phyloP scores from a whole-genome alignment of 2,888 invertebrate species.

The Drosophila gaucha region DNA sequence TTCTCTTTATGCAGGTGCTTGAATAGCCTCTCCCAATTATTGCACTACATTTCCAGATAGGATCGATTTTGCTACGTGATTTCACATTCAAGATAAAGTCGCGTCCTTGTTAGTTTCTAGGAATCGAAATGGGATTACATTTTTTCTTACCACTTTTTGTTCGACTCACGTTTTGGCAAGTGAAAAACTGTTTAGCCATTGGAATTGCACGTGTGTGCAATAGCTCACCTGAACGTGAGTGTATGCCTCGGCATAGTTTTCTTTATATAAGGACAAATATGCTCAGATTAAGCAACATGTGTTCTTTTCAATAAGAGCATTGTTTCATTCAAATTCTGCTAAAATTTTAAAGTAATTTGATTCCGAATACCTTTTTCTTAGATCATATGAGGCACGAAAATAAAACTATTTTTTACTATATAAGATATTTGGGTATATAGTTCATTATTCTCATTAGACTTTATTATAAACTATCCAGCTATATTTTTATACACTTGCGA shows the following conservation, averaged over 20 bases:
- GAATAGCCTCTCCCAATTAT: slow-evolving; percentile 48
- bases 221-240: slow-evolving; percentile 42
- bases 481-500: too few relatives aligned
- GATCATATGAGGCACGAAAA: background rate
- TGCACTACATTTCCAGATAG: slow-evolving; percentile 20
- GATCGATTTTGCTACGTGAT: slow-evolving; percentile 56
- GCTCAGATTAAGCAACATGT: slow-evolving; percentile 17
- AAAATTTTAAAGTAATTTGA: background rate
- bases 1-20: slow-evolving; percentile 38
- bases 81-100: slow-evolving; percentile 67
- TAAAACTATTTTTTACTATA: background rate
- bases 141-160: slow-evolving; percentile 50
- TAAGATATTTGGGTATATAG: background rate
- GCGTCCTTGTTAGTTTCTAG: slow-evolving; percentile 44
- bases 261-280: background rate
- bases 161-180: slow-evolving; percentile 55
- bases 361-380: background rate
- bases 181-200: slow-evolving; percentile 19
- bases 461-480: too few relatives aligned
- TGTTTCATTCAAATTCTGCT: slow-evolving; percentile 1
- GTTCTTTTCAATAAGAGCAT: background rate
- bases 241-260: slow-evolving; percentile 1
- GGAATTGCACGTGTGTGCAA: slow-evolving; percentile 28
- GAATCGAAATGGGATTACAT: slow-evolving; percentile 56
- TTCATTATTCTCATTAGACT: too few relatives aligned